These are phyloP conservation scores for Halictus rubicundus DNA, from an alignment of 1,140 invertebrate genomes.

Conservation along the genomic window DNA sequence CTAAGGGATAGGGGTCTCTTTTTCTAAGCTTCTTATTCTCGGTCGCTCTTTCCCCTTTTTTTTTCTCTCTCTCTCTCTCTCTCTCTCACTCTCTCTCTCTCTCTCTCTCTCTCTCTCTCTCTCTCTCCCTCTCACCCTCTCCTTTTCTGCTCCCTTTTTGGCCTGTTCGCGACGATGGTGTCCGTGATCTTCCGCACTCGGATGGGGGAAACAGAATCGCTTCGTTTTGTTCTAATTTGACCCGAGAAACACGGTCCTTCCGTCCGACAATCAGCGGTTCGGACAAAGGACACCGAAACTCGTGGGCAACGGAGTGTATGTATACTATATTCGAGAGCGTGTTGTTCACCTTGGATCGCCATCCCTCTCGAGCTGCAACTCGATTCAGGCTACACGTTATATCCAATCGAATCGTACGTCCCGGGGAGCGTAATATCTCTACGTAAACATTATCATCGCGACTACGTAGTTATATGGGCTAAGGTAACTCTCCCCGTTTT, in stretches of 20 bases:
- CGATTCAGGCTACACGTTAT: slow-evolving; percentile 18
- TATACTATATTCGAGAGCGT: too few species aligned
- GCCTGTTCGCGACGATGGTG: neutral
- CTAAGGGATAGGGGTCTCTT: neutral
- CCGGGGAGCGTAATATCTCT: slow-evolving; percentile 29
- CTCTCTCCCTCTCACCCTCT: neutral
- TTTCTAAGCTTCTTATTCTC: neutral
- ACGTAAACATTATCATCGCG: slow-evolving; percentile 50
- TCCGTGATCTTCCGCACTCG: neutral
- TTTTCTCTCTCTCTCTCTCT: too few species aligned
- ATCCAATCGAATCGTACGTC: slow-evolving; percentile 39
- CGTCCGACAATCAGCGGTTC: neutral
- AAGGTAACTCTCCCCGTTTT: slow-evolving; percentile 38
- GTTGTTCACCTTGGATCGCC: slow-evolving; percentile 24
- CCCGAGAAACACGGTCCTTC: neutral
- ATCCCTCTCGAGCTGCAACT: slow-evolving; percentile 4
- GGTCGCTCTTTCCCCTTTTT: too few species aligned
- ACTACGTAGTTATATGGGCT: slow-evolving; percentile 51
- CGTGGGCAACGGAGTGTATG: too few species aligned
- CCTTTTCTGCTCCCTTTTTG: neutral
- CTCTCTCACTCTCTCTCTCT: neutral
- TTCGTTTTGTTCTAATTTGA: slow-evolving; percentile 2
- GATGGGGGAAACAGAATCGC: neutral
- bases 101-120: too few species aligned
- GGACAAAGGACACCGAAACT: too few species aligned